These are phyloP conservation scores for Junco hyemalis DNA, from an alignment of 2,113 vertebrate genomes.

Conservation along the genomic window DNA sequence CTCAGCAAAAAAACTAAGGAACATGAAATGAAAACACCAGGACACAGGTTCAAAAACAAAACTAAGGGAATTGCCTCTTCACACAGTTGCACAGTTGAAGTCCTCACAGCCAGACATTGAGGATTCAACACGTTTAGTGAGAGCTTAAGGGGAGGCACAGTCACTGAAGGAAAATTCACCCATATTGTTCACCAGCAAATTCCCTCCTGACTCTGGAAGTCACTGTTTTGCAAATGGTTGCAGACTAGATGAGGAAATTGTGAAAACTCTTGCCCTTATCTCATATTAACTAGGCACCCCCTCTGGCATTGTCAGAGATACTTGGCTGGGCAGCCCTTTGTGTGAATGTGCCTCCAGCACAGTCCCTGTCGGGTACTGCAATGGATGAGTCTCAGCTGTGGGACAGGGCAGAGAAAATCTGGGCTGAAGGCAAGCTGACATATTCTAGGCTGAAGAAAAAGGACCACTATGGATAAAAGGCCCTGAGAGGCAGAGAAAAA, in stretches of 20 bases:
- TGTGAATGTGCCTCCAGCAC: not conserved
- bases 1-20: not conserved
- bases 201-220: not conserved
- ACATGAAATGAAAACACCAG: not conserved
- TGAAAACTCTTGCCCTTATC: not conserved
- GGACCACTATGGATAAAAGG: not conserved
- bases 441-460: not conserved
- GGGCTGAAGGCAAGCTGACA: not conserved
- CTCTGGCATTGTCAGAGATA: not conserved
- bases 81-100: not conserved
- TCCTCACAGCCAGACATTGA: not conserved
- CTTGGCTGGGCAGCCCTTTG: not conserved
- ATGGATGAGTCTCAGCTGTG: not conserved
- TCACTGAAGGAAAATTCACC: not conserved
- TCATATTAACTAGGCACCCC: not conserved
- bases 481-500: not conserved
- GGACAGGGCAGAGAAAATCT: not conserved
- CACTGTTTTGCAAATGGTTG: not conserved
- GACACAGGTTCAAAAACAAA: not conserved
- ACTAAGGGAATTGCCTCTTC: not conserved
- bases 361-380: not conserved
- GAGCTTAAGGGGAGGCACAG: not conserved
- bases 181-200: not conserved
- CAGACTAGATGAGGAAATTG: not conserved
- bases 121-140: not conserved